Conservation (phyloP, 2,113 vertebrate genomes). For the Acanthisitta chloris region DNA sequence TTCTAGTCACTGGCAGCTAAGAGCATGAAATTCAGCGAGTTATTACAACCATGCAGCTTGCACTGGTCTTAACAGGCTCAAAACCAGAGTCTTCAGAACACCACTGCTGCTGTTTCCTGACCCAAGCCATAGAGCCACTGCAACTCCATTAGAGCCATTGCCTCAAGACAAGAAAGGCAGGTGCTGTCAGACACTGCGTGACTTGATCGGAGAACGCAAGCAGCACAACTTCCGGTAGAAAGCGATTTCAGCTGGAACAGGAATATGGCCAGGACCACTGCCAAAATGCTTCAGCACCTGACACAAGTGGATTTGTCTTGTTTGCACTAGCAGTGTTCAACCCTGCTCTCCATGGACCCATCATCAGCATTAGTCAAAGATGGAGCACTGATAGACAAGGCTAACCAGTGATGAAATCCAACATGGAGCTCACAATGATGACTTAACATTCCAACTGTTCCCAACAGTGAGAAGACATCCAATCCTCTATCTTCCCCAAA, state of each 20-base stretch:
- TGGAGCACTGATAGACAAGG: neutral
- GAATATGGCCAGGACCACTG: neutral
- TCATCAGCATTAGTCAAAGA: rapidly evolving
- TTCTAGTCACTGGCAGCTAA: neutral
- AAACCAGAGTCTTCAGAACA: neutral
- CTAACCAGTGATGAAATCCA: neutral
- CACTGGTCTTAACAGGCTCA: neutral
- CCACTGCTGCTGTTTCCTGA: neutral
- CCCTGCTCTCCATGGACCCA: neutral
- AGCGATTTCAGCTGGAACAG: neutral
- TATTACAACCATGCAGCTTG: neutral
- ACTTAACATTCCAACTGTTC: neutral
- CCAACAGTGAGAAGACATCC: neutral
- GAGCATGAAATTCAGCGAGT: neutral
- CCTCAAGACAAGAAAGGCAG: neutral
- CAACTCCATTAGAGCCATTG: rapidly evolving
- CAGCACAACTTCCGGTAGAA: neutral
- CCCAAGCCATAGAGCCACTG: neutral
- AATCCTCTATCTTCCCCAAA: neutral
- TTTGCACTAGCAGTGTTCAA: neutral
- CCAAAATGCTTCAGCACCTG: neutral
- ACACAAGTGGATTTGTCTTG: neutral
- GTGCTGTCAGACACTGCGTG: neutral
- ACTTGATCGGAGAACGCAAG: neutral
- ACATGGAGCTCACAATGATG: neutral